Evolutionary conservation across 2,113 vertebrate genomes (phyloP).

Genomic region (Conger conger): DNA sequence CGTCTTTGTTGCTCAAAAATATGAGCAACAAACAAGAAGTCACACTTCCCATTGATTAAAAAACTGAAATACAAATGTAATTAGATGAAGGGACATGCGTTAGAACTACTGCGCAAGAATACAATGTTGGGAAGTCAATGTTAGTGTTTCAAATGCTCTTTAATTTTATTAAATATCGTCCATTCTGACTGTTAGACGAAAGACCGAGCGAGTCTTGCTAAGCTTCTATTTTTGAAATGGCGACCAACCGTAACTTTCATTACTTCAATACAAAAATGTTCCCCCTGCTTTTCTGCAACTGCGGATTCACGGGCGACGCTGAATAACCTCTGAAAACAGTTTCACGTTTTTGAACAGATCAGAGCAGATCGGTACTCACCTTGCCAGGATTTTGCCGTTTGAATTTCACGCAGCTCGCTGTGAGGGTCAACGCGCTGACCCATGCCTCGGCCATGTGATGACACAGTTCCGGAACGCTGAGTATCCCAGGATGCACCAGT

Average conservation of each 20-base stretch:
- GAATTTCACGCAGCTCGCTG: slow-evolving; percentile 75
- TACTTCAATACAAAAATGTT: too few relatives aligned
- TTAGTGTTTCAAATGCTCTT: too few relatives aligned
- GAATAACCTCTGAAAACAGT: neutral
- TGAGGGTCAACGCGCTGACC: slow-evolving; percentile 76
- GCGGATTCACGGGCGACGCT: neutral
- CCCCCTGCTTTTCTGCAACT: too few relatives aligned
- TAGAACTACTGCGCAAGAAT: too few relatives aligned
- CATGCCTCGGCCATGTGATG: slow-evolving; percentile 88
- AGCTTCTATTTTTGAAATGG: too few relatives aligned
- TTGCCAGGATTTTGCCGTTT: slow-evolving; percentile 89
- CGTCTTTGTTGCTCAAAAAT: too few relatives aligned
- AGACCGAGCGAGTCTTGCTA: neutral
- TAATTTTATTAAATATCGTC: neutral
- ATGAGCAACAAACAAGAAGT: too few relatives aligned
- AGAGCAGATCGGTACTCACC: slow-evolving; percentile 65
- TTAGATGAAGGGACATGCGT: too few relatives aligned
- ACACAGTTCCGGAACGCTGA: slow-evolving; percentile 91
- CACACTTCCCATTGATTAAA: neutral
- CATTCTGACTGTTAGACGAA: neutral
- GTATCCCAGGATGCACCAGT: slow-evolving; percentile 86
- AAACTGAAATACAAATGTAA: neutral
- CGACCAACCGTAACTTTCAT: too few relatives aligned
- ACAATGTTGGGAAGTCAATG: too few relatives aligned
- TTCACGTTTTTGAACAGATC: neutral